Evolutionary conservation across 1,140 invertebrate species (phyloP).

Genomic region (Trachelipus rathkii): DNA sequence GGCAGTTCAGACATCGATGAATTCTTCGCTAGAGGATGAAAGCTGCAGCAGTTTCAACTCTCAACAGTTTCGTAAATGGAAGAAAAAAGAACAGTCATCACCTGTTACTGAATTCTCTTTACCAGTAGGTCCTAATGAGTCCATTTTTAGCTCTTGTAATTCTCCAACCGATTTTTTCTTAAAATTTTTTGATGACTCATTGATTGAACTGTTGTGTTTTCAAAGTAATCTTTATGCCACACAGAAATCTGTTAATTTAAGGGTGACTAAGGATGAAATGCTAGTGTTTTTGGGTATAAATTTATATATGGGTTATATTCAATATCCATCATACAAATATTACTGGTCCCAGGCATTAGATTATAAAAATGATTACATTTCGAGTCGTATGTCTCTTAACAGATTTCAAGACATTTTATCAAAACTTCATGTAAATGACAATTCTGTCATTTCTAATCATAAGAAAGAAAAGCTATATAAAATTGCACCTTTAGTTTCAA

Average conservation of each 20-base stretch:
- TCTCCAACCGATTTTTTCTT: not conserved
- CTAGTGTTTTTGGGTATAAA: too few species aligned
- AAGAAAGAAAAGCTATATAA: too few species aligned
- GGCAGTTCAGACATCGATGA: not conserved
- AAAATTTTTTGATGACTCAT: not conserved
- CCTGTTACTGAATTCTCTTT: not conserved
- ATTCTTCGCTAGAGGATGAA: not conserved
- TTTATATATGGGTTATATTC: too few species aligned
- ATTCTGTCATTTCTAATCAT: too few species aligned
- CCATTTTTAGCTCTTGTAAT: not conserved
- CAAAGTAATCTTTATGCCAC: not conserved
- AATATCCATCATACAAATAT: too few species aligned
- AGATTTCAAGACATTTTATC: too few species aligned
- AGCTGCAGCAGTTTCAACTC: not conserved
- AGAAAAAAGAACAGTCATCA: not conserved
- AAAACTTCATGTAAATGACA: too few species aligned
- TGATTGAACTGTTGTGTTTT: not conserved
- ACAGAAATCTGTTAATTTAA: not conserved
- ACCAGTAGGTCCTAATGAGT: not conserved
- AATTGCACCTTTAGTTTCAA: too few species aligned
- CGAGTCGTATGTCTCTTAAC: too few species aligned
- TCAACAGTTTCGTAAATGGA: not conserved
- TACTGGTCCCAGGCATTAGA: too few species aligned
- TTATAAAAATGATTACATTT: too few species aligned
- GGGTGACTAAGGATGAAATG: too few species aligned